phyloP scores from a whole-genome alignment of 2,797 vertebrate species.

The Cichlasoma orientale region DNA sequence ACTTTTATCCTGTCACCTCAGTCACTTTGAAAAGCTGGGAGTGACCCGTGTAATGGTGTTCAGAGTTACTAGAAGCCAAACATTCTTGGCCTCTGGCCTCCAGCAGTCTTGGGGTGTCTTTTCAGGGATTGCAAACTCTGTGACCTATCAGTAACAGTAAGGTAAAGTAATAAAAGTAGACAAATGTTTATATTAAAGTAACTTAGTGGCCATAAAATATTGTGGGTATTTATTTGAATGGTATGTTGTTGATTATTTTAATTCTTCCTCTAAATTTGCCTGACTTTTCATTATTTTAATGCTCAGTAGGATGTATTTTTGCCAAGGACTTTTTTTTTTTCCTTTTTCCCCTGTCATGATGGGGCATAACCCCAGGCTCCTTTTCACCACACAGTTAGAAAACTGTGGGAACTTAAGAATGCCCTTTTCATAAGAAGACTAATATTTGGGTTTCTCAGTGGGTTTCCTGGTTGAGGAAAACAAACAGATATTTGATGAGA shows the following conservation, averaged over 20 bases:
- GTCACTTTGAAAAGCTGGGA: slow-evolving; percentile 25
- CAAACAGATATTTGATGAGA: not conserved
- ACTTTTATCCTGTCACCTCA: slow-evolving; percentile 26
- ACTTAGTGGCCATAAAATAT: not conserved
- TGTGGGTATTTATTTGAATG: not conserved
- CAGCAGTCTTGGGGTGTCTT: slow-evolving; percentile 25
- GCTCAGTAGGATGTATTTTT: not conserved
- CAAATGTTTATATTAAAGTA: not conserved
- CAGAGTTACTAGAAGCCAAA: slow-evolving; percentile 44
- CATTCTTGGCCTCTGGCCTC: slow-evolving; percentile 43
- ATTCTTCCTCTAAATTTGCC: not conserved
- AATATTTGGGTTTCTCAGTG: not conserved
- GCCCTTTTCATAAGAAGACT: not conserved
- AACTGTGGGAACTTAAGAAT: not conserved
- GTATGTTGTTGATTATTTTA: not conserved
- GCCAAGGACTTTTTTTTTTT: not conserved
- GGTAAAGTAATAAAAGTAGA: not conserved
- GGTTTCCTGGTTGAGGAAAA: not conserved
- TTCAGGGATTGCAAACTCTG: slow-evolving; percentile 25
- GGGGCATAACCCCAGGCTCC: not conserved
- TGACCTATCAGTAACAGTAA: slow-evolving; percentile 22
- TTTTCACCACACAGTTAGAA: not conserved
- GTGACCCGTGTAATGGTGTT: slow-evolving; percentile 34
- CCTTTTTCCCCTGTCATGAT: too few species aligned
- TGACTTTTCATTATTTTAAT: not conserved